Evolutionary conservation across 2,888 invertebrate species (phyloP), one percentile per base, ranked within the genome.

Genomic region (Archips crataeganus): DNA sequence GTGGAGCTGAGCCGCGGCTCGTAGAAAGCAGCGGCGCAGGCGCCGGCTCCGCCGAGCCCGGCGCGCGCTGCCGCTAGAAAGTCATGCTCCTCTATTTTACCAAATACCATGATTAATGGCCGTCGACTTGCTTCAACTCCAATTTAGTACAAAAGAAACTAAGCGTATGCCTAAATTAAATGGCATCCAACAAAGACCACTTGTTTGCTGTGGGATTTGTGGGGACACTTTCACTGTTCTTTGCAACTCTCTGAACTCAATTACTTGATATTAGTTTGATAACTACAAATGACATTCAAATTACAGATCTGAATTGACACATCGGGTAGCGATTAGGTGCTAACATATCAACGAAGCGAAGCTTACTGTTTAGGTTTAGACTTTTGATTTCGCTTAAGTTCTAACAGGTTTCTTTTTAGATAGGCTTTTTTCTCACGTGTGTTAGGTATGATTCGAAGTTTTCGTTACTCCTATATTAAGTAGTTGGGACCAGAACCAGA

Each of bases 81-180:
- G 85, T 85, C 82, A 76, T 76, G 73, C 72, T 80, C 70, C 77
- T 81, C 80, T 81, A 79, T 81, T 81, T 81, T 81, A 80, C 77
- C 79, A 80, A 83, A 82, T 80, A 79, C 79, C 80, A 81, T 81
- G 80, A 82, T 81, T 82, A 82, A 84, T 82, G 80, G 80, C 78
- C 76, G 76, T 75, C 76, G 76, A 73, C 76, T 77, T 77, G 78
- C 79, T 77, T 79, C 70, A 77, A 79, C 78, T 79, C 77, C 77
- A 77, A 78, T 79, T 78, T 78, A 67, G 76, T 77, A 79, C 77
- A 79, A 80, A 79, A 80, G 79, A 77, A 77, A 79, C 79, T 77
- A 72, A 76, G 70, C 70, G 71, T 66, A 74, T 75, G 76, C 59
- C 75, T 75, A 75, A 74, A 74, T 70, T 65, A 77, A 79, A 79